Base-by-base conservation (phyloP, 2,888 invertebrate genomes). In the Pristionchus maxplancki region DNA sequence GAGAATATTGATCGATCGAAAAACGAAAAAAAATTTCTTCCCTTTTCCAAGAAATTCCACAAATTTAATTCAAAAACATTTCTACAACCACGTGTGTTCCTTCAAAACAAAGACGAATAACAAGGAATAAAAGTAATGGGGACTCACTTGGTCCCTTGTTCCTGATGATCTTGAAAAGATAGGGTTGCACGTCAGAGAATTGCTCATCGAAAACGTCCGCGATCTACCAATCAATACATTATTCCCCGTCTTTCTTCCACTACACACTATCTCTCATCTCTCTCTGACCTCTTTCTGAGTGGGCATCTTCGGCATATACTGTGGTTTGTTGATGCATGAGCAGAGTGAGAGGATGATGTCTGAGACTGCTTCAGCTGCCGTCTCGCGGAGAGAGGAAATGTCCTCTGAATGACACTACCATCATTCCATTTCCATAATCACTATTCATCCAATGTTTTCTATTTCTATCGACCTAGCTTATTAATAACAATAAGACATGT, bases 271-370 rank as follows among this genome's bases (percentile, higher is more conserved):
- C 82, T n/a, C 24, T n/a, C 44, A 44, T 44, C 44, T n/a, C 28
- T 5, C 31, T n/a, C 85, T 62, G 37, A 85, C 85, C 28, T 87
- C 87, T 37, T 87, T 87, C 34, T 74, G 87, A 31, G 82, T 86
- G 28, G 93, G 93, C 86, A 93, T 92, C 95, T 98, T 97, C 34
- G 99, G 99, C 91, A 98, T 96, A 96, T 98, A 99, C 95, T 98
- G 98, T 95, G 98, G 97, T 91, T 97, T 96, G 95, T 98, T 98
- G 96, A 99, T 97, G 86, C 97, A 97, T 95, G 98, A 97, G 0
- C 98, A 97, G 93, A 99, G 97, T 95, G 97, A 97, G 88, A 98
- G 96, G 88, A 99, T 97, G 95, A 98, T 98, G 94, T 99, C 98
- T 81, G 97, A 97, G 78, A 99, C 90, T 28, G 95, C 90, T 90